These are phyloP conservation scores for Cerastis leucographa DNA, from an alignment of 2,888 invertebrate species.

Conservation along the genomic window DNA sequence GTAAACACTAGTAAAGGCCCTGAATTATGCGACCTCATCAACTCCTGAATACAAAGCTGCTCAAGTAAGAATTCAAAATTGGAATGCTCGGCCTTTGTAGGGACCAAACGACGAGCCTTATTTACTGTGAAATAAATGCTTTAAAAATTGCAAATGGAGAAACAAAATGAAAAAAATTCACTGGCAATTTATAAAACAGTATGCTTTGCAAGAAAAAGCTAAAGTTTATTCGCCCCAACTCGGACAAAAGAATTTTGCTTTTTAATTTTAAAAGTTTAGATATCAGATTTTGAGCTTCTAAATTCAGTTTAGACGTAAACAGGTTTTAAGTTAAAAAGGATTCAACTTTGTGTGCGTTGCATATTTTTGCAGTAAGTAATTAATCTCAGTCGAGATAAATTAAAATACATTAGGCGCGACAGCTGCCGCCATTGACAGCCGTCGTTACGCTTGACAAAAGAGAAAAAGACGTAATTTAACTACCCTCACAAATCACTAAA, in stretches of 20 bases:
- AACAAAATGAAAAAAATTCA: slow-evolving; percentile 46
- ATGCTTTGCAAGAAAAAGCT: slow-evolving; percentile 60
- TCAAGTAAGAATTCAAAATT: slow-evolving; percentile 68
- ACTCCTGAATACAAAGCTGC: slow-evolving; percentile 61
- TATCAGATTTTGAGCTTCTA: slow-evolving; percentile 63
- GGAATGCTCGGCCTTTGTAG: slow-evolving; percentile 67
- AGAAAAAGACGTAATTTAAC: slow-evolving; percentile 62
- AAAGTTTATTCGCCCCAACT: slow-evolving; percentile 68
- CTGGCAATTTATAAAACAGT: slow-evolving; percentile 60
- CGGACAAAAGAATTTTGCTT: slow-evolving; percentile 69
- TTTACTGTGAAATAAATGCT: slow-evolving; percentile 59
- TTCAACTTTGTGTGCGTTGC: slow-evolving; percentile 40
- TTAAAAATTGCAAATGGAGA: slow-evolving; percentile 53
- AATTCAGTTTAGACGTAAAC: slow-evolving; percentile 58
- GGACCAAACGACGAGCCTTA: slow-evolving; percentile 47
- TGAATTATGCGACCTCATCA: slow-evolving; percentile 66
- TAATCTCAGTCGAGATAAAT: slow-evolving; percentile 59
- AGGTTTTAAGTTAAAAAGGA: slow-evolving; percentile 53
- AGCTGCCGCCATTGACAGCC: slow-evolving; percentile 62
- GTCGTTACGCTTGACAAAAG: slow-evolving; percentile 60
- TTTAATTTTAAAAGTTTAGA: slow-evolving; percentile 73
- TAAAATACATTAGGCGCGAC: slow-evolving; percentile 63
- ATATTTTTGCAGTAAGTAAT: slow-evolving; percentile 59
- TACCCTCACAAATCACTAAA: slow-evolving; percentile 64
- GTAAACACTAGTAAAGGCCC: slow-evolving; percentile 43